phyloP scores from a whole-genome alignment of 2,888 invertebrate species.

The Meghimatium bilineatum region DNA sequence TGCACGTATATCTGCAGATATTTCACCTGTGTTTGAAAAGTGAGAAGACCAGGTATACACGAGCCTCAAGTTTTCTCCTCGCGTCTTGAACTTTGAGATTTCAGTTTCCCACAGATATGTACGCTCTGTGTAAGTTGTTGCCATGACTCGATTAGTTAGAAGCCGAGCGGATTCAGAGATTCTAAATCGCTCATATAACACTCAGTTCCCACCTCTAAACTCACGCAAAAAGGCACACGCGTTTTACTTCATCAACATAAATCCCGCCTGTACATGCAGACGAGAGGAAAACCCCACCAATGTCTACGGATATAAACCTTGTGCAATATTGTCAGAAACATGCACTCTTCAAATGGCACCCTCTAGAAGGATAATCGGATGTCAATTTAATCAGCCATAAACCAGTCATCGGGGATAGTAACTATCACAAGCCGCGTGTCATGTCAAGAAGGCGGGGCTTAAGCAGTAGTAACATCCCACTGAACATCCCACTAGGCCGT shows the following conservation, averaged over 20 bases:
- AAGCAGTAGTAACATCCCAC: not conserved
- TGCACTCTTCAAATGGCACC: conserved; percentile 9
- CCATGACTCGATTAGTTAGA: not conserved
- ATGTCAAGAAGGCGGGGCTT: not conserved
- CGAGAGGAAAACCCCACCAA: conserved; percentile 11
- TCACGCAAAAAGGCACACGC: conserved; percentile 11
- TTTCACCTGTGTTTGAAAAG: not conserved
- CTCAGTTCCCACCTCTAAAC: not conserved
- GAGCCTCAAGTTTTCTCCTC: not conserved
- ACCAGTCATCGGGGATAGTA: conserved; percentile 25
- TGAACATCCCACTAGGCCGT: not conserved
- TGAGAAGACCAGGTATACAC: not conserved
- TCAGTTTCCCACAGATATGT: not conserved
- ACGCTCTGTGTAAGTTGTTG: not conserved
- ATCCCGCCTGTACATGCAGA: not conserved
- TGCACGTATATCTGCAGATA: not conserved
- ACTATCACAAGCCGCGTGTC: conserved; percentile 30
- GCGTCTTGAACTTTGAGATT: not conserved
- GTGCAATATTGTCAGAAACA: conserved; percentile 25
- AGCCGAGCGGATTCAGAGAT: not conserved
- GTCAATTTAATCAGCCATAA: conserved; percentile 30
- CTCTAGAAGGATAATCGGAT: not conserved
- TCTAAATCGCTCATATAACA: not conserved
- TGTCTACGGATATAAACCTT: conserved; percentile 5
- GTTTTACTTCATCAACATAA: conserved; percentile 23